Percentiles rank a stretch among this genome's conserved stretches.
Conservation (phyloP, 2,888 invertebrate genomes). For the Rhagonycha lutea region DNA sequence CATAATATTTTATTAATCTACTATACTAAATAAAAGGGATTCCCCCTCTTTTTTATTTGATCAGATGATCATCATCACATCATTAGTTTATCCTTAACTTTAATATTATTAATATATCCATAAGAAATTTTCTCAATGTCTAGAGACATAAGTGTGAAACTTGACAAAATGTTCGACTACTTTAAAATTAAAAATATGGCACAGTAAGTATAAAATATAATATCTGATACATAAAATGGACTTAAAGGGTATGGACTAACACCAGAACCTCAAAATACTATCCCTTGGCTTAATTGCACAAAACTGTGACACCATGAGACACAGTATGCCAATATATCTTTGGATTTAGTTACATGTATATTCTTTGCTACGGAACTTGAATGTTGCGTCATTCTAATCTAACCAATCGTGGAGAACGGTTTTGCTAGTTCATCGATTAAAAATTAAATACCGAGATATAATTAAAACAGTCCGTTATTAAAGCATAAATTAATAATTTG, state of each 20-base stretch:
- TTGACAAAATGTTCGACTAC: slow-evolving; percentile 56
- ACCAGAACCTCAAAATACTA: neutral
- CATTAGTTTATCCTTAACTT: slow-evolving; percentile 60
- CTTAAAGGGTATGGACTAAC: neutral
- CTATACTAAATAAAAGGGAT: slow-evolving; percentile 69
- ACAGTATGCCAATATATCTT: no score
- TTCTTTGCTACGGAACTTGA: no score
- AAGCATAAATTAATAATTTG: no score
- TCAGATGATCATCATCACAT: slow-evolving; percentile 74
- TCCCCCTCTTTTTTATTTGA: slow-evolving; percentile 58
- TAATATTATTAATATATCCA: slow-evolving; percentile 57
- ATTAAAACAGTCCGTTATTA: no score
- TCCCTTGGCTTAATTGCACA: neutral
- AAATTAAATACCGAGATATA: no score
- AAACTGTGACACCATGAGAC: neutral
- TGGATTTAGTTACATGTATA: no score
- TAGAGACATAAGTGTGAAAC: slow-evolving; percentile 54
- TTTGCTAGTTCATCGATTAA: no score
- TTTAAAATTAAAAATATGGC: slow-evolving; percentile 25
- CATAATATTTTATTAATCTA: slow-evolving; percentile 77
- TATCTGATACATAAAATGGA: neutral
- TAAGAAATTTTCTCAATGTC: slow-evolving; percentile 50
- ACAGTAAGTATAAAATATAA: neutral
- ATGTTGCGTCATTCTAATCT: no score
- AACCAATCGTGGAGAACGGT: no score